These are phyloP conservation scores for Theristicus caerulescens DNA, from an alignment of 2,113 vertebrate species.

Conservation along the genomic window DNA sequence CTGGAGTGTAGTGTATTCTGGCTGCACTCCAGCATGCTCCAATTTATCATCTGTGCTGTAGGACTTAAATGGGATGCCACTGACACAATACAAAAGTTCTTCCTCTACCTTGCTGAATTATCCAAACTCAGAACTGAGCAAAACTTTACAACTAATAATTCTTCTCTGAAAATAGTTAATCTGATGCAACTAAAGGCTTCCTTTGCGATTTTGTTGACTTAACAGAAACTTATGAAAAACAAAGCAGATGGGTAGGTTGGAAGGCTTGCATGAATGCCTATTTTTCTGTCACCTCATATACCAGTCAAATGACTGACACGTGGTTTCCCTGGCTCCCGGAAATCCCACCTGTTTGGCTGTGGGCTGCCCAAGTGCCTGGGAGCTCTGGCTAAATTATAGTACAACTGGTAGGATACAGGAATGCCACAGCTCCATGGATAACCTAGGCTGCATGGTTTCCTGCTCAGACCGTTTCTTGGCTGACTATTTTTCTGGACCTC, in stretches of 20 bases:
- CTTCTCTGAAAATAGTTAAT: neutral
- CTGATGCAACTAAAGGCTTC: neutral
- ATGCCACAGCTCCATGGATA: neutral
- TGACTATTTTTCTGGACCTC: neutral
- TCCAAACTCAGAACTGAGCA: neutral
- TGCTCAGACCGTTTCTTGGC: neutral
- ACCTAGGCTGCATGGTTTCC: neutral
- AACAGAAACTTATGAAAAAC: neutral
- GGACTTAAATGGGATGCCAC: neutral
- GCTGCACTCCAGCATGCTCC: neutral
- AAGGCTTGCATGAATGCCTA: neutral
- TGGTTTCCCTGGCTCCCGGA: neutral
- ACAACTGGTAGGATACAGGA: neutral
- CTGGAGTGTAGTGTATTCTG: neutral
- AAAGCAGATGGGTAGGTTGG: constrained; percentile 32
- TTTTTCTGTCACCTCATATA: neutral
- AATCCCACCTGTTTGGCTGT: constrained; percentile 5
- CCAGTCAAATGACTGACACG: neutral
- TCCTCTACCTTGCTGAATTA: neutral
- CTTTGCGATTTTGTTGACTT: neutral
- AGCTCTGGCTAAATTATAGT: neutral
- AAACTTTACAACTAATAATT: neutral
- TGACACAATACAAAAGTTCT: neutral
- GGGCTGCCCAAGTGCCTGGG: neutral
- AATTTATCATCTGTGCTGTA: neutral